These are phyloP conservation scores for Chelonus formosanus DNA, from an alignment of 2,888 invertebrate genomes.

Conservation along the genomic window DNA sequence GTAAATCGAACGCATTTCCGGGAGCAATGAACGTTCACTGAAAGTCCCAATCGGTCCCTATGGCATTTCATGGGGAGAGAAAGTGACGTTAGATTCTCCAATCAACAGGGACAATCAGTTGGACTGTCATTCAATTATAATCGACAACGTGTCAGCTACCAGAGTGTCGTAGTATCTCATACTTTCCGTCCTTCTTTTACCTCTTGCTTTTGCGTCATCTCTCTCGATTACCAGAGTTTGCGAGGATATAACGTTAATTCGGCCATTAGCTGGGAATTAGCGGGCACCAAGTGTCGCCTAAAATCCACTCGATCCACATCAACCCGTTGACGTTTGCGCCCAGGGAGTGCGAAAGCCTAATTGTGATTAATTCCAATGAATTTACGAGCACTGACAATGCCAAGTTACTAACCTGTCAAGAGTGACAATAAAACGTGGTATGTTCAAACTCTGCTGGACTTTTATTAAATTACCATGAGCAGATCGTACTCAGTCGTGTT, in stretches of 20 bases:
- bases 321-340: conserved; percentile 1
- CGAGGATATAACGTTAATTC: conserved; percentile 23
- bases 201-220: not conserved
- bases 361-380: conserved; percentile 8
- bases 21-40: conserved; percentile 11
- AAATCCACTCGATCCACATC: conserved; percentile 8
- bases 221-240: conserved; percentile 3
- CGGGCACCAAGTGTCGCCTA: conserved; percentile 2
- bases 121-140: conserved; percentile 28
- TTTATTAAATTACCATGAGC: too few species aligned
- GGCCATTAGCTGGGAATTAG: conserved; percentile 24
- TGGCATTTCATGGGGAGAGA: not conserved
- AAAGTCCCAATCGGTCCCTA: not conserved
- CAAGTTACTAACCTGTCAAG: conserved; percentile 8
- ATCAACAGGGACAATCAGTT: conserved; percentile 21
- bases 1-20: conserved; percentile 13
- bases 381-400: not conserved
- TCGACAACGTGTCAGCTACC: conserved; percentile 20
- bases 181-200: not conserved
- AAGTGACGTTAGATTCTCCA: conserved; percentile 11
- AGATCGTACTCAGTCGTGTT: too few species aligned
- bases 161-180: conserved; percentile 13
- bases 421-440: too few species aligned
- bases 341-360: conserved; percentile 8
- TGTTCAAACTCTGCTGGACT: too few species aligned